phyloP scores from a whole-genome alignment of 2,888 invertebrate genomes.

The Troides oblongomaculatus region DNA sequence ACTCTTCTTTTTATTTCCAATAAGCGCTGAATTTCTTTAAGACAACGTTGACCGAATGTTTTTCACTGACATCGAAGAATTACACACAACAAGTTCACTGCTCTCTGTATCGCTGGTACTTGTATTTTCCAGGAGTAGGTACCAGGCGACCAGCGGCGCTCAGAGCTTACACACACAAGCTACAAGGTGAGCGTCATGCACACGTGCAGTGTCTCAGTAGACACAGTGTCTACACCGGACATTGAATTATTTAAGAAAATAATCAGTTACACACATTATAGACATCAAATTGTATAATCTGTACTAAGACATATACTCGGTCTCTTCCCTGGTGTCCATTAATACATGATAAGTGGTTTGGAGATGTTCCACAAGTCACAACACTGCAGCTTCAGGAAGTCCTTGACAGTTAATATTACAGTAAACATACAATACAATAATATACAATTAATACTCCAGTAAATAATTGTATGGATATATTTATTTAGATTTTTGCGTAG shows the following conservation, averaged over 20 bases:
- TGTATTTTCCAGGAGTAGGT: slow-evolving; percentile 28
- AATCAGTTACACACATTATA: not conserved
- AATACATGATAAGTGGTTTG: too few relatives aligned
- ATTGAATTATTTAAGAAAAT: not conserved
- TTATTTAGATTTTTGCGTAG: too few relatives aligned
- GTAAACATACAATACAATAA: too few relatives aligned
- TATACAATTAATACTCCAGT: too few relatives aligned
- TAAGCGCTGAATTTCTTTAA: not conserved
- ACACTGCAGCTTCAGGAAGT: too few relatives aligned
- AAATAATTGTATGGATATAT: too few relatives aligned
- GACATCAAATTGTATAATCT: not conserved
- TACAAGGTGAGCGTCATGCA: slow-evolving; percentile 41
- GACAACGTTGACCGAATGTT: not conserved
- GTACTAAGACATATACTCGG: too few relatives aligned
- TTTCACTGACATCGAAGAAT: slow-evolving; percentile 9
- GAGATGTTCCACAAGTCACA: too few relatives aligned
- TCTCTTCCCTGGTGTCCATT: too few relatives aligned
- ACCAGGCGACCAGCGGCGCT: slow-evolving; percentile 31
- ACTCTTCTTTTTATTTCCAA: too few relatives aligned
- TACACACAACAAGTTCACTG: slow-evolving; percentile 26
- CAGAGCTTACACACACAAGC: slow-evolving; percentile 31
- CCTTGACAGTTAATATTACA: too few relatives aligned
- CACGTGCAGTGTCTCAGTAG: slow-evolving; percentile 39
- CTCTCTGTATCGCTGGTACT: slow-evolving; percentile 26
- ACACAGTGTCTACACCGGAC: slow-evolving; percentile 25